Percentiles rank a stretch among this genome's conserved stretches.
Conservation (phyloP, 2,113 vertebrate species). For the Colossoma macropomum region DNA sequence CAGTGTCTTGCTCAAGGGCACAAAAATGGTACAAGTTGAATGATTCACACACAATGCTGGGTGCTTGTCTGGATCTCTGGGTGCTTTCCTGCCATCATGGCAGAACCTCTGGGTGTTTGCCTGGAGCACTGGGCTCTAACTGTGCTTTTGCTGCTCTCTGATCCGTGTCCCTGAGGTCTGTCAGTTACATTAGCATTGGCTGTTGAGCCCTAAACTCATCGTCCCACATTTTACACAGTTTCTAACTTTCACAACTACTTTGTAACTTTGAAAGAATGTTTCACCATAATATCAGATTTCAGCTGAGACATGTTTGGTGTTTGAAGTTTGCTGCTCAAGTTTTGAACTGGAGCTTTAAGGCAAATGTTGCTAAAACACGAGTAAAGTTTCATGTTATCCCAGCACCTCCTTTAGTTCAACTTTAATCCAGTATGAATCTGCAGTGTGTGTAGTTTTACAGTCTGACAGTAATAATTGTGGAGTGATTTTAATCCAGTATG, state of each 20-base stretch:
- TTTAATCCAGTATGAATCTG: too few relatives aligned
- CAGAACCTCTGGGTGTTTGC: neutral
- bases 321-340: neutral
- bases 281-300: too few relatives aligned
- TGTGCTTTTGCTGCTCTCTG: neutral
- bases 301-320: neutral
- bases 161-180: neutral
- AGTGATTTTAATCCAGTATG: too few relatives aligned
- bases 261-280: neutral
- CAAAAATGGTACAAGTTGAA: slow-evolving; percentile 21
- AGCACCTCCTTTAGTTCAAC: too few relatives aligned
- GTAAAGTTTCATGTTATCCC: too few relatives aligned
- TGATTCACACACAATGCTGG: neutral
- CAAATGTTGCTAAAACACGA: too few relatives aligned
- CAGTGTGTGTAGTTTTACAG: too few relatives aligned
- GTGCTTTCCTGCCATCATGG: neutral
- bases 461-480: too few relatives aligned
- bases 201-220: neutral
- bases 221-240: neutral
- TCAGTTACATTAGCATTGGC: slow-evolving; percentile 20
- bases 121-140: slow-evolving; percentile 14
- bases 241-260: neutral
- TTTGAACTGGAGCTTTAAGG: too few relatives aligned
- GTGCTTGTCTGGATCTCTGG: neutral
- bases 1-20: slow-evolving; percentile 29